Evolutionary conservation across 1,140 invertebrate genomes (phyloP).

Genomic region (Periplaneta americana): DNA sequence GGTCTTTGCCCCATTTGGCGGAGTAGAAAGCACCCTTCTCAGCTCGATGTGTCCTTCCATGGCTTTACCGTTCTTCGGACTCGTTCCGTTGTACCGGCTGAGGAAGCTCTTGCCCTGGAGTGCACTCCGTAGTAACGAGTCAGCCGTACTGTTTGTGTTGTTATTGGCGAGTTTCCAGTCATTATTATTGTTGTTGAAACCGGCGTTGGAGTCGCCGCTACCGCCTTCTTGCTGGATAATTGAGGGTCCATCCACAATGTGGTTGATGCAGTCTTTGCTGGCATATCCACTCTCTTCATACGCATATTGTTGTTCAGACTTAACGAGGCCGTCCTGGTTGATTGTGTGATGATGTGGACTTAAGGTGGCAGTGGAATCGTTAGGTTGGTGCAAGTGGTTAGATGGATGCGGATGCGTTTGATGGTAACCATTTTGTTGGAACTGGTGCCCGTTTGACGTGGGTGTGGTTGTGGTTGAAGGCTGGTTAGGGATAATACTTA

Average conservation of each 20-base stretch:
- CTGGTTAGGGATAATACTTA: slow-evolving; percentile 36
- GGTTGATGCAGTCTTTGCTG: slow-evolving; percentile 23
- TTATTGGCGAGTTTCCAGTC: slow-evolving; percentile 71
- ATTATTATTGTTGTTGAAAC: slow-evolving; percentile 68
- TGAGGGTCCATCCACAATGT: neutral
- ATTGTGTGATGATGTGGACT: slow-evolving; percentile 1
- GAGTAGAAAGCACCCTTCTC: slow-evolving; percentile 39
- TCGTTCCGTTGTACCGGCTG: slow-evolving; percentile 33
- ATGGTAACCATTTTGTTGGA: slow-evolving; percentile 21
- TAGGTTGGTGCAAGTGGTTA: neutral
- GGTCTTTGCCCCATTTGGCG: slow-evolving; percentile 4
- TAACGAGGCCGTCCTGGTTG: neutral
- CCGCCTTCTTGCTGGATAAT: neutral
- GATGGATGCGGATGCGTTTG: neutral
- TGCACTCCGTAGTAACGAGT: slow-evolving; percentile 72
- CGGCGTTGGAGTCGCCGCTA: slow-evolving; percentile 28
- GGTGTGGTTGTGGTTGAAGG: neutral
- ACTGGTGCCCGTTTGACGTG: slow-evolving; percentile 32
- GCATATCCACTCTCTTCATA: slow-evolving; percentile 63
- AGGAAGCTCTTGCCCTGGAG: slow-evolving; percentile 54
- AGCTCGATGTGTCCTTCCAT: slow-evolving; percentile 42
- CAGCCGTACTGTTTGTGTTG: slow-evolving; percentile 46
- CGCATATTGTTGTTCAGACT: slow-evolving; percentile 37
- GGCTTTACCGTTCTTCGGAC: slow-evolving; percentile 18
- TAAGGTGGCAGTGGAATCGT: neutral